Percentiles rank a stretch among this genome's conserved stretches.
Conservation (phyloP, 2,888 invertebrate genomes). For the Slavum lentiscoides region DNA sequence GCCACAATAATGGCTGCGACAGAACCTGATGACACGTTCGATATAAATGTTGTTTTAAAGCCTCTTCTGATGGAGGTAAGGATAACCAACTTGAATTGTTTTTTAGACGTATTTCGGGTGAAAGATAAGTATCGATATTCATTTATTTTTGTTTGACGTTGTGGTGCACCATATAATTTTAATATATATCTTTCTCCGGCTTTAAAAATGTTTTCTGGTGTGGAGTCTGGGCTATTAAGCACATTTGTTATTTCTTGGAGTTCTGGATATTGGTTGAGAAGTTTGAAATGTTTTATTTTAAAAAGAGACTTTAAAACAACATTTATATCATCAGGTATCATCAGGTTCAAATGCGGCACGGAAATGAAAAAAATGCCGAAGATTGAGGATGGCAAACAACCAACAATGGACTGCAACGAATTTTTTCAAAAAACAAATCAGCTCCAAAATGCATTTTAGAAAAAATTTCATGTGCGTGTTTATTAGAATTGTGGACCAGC, state of each 20-base stretch:
- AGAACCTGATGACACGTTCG: slow-evolving; percentile 13
- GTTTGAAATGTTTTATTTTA: slow-evolving; percentile 31
- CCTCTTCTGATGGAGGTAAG: slow-evolving; percentile 20
- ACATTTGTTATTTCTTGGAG: slow-evolving; percentile 16
- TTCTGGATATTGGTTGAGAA: slow-evolving; percentile 23
- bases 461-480: too few relatives aligned
- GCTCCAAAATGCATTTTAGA: slow-evolving; percentile 7
- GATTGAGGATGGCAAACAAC: slow-evolving; percentile 14
- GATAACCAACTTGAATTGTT: slow-evolving; percentile 20
- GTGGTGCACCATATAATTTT: slow-evolving; percentile 32
- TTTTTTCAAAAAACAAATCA: not conserved
- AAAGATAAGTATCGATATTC: slow-evolving; percentile 25
- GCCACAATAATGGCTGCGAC: too few relatives aligned
- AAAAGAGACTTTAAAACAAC: too few relatives aligned
- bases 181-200: slow-evolving; percentile 19
- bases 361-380: slow-evolving; percentile 8
- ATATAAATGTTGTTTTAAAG: slow-evolving; percentile 22
- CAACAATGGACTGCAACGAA: not conserved
- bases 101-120: slow-evolving; percentile 11
- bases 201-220: slow-evolving; percentile 16
- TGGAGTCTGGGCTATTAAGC: slow-evolving; percentile 1
- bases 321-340: too few relatives aligned
- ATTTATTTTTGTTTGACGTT: slow-evolving; percentile 27
- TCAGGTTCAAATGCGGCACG: not conserved
- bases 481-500: too few relatives aligned